Percentiles rank a stretch among this genome's conserved stretches.
Conservation (phyloP, 1,140 invertebrate species). For the Meloidogyne hapla region DNA sequence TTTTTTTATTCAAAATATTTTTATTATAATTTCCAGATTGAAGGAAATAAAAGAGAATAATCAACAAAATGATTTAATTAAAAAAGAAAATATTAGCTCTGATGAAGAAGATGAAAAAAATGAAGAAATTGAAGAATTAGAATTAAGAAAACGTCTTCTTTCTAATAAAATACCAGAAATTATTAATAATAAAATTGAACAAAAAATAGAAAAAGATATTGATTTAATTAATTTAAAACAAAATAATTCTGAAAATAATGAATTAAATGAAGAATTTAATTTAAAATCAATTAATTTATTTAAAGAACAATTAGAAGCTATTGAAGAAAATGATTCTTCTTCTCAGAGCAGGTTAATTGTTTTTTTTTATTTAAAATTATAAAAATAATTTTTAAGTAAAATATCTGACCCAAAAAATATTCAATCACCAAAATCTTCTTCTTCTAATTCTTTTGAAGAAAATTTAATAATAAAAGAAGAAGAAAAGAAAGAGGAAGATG, state of each 20-base stretch:
- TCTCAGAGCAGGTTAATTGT: not conserved
- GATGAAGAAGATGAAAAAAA: slow-evolving; percentile 9
- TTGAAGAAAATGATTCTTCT: not conserved
- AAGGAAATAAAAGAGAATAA: not conserved
- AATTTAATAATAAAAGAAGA: slow-evolving; percentile 15
- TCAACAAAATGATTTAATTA: not conserved
- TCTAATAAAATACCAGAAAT: not conserved
- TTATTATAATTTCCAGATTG: not conserved
- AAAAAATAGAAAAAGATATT: not conserved
- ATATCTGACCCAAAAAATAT: not conserved
- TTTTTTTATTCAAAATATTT: too few relatives aligned
- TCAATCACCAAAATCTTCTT: slow-evolving; percentile 2
- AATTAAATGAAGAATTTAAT: too few relatives aligned
- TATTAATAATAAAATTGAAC: not conserved
- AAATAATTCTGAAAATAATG: not conserved
- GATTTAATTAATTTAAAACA: not conserved
- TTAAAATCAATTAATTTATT: not conserved
- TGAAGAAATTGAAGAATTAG: not conserved
- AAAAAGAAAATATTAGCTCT: slow-evolving; percentile 12
- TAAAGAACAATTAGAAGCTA: slow-evolving; percentile 1
- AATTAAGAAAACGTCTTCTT: not conserved
- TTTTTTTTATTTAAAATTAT: not conserved
- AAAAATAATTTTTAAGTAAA: not conserved
- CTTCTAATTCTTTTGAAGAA: not conserved
- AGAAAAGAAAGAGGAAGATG: slow-evolving; percentile 18